Base-by-base conservation (phyloP, 2,797 vertebrate species). In the Channallabes apus region DNA sequence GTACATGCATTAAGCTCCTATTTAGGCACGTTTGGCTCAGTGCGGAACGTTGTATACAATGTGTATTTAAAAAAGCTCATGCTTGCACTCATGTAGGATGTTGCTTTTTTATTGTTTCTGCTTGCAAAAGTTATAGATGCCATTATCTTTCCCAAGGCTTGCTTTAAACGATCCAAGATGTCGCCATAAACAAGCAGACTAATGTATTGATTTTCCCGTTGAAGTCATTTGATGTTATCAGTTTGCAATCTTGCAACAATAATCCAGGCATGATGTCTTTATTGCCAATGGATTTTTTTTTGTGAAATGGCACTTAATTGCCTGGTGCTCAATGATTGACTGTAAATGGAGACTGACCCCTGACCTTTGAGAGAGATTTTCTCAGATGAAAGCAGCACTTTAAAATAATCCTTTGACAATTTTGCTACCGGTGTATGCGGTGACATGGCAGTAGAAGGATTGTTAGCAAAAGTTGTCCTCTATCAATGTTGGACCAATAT, bases 241-340 rank as follows among this genome's bases (percentile, higher is more conserved):
- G 77, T 85, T 64, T 72, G 84, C 77, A 80, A 85, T 80, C 84
- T 80, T 73, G 65, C 67, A 64, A 64, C 77, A 72, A 79, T 71
- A 80, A 73, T 72, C 84, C 69, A 38, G 75, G 38, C 69, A 59
- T 79, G 68, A 59, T 62, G 77, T 80, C 68, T 80, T 80, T 80
- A 72, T 27, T 80, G 27, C 35, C 12, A 29, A 51, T 80, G 2
- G 73, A 78, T 77, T 78, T 73, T 78, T 73, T 32, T 8, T 20
- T 4, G 56, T 83, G 73, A 76, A 84, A 41, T 58, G 62, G 15
- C 41, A 58, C 41, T 78, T 67, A 65, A 83, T 41, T 58, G 20
- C 51, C 8, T 32, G 69, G 64, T 82, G 41, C 12, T 38, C 56
- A 75, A 3, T 46, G 38, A 62, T 73, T 12, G 68, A 22, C 7